Percentiles rank a stretch among this genome's conserved stretches.
These are phyloP conservation scores for Oceanites oceanicus DNA, from an alignment of 2,113 vertebrate species.

Conservation along the genomic window DNA sequence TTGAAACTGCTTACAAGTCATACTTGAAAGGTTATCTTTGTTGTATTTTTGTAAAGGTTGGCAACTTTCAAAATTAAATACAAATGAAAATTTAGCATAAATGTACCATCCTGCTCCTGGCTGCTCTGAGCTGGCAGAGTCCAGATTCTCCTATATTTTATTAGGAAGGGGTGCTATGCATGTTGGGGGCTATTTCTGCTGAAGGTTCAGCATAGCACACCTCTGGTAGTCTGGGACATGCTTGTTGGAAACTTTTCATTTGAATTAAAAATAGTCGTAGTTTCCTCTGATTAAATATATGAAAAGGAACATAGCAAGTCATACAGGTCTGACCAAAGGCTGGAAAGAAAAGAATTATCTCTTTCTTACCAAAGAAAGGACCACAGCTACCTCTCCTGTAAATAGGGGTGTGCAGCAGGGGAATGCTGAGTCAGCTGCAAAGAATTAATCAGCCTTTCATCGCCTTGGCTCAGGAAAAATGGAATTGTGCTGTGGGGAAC, in stretches of 20 bases:
- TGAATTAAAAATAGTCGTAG: background rate
- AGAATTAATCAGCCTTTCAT: conserved; percentile 23
- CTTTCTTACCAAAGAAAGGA: background rate
- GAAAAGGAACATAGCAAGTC: background rate
- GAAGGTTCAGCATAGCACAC: background rate
- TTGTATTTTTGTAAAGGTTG: background rate
- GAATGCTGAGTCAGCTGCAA: conserved; percentile 8
- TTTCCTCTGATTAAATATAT: background rate
- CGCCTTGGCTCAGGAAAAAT: background rate
- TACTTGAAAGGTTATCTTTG: background rate
- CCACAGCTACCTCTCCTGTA: background rate
- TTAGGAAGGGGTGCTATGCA: background rate
- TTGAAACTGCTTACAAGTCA: background rate
- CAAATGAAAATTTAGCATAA: background rate
- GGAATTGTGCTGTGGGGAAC: background rate
- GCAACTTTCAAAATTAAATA: background rate
- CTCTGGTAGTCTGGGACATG: background rate
- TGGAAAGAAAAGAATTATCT: background rate
- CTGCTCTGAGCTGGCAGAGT: background rate
- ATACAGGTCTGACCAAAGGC: background rate
- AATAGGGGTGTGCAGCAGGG: background rate
- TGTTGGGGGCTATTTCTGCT: background rate
- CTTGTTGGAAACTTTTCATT: background rate
- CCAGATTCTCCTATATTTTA: background rate
- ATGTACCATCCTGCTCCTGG: background rate